Evolutionary conservation across 2,113 vertebrate genomes (phyloP).

Genomic region (Phalacrocorax brasilianus): DNA sequence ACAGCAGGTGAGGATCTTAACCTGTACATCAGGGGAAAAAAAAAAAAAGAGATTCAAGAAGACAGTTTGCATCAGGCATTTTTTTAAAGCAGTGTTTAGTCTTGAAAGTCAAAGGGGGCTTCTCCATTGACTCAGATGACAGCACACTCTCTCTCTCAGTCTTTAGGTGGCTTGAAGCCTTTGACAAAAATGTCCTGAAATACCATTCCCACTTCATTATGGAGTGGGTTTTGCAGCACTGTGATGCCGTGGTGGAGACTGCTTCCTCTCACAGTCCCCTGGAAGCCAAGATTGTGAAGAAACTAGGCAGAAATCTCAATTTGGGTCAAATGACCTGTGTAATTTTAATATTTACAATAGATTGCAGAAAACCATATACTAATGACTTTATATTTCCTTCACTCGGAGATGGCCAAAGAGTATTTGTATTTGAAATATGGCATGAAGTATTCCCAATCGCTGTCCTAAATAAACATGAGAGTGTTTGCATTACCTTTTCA

Average conservation of each 20-base stretch:
- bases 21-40: neutral
- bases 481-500: constrained; percentile 67
- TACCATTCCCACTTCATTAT: neutral
- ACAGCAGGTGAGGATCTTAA: neutral
- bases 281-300: constrained; percentile 59
- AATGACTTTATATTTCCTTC: constrained; percentile 66
- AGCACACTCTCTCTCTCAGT: neutral
- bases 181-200: neutral
- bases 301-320: constrained; percentile 73
- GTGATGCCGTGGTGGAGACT: constrained; percentile 1
- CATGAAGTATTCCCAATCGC: constrained; percentile 59
- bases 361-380: constrained; percentile 69
- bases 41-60: neutral
- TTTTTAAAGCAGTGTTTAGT: neutral
- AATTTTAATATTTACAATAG: constrained; percentile 77
- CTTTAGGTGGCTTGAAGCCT: constrained; percentile 1
- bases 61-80: neutral
- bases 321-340: constrained; percentile 77
- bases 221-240: neutral
- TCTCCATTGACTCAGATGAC: neutral
- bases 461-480: constrained; percentile 48
- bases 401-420: neutral
- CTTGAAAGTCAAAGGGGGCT: neutral
- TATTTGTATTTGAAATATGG: constrained; percentile 65
- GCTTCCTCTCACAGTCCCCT: constrained; percentile 36